Conservation (phyloP, 1,140 invertebrate genomes). For the Drosophila sechellia region DNA sequence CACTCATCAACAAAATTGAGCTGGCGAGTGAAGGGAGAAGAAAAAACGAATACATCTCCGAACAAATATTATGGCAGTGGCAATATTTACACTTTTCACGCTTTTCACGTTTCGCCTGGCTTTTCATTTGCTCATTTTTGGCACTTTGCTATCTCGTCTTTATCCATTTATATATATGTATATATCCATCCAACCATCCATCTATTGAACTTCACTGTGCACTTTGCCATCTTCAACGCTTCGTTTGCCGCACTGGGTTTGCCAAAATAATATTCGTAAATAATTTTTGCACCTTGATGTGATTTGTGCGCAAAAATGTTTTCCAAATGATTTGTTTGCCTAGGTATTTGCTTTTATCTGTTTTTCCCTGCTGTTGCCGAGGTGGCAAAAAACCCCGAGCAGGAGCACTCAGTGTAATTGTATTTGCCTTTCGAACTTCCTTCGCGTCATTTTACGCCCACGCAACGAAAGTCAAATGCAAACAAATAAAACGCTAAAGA, state of each 20-base stretch:
- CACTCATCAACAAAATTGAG: conserved; percentile 72
- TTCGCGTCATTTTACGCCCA: conserved; percentile 61
- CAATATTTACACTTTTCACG: conserved; percentile 75
- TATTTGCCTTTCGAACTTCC: conserved; percentile 75
- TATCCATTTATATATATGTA: not conserved
- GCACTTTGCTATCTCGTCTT: conserved; percentile 26
- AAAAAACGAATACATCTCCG: conserved; percentile 46
- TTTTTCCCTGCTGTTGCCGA: conserved; percentile 20
- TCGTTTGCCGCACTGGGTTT: conserved; percentile 29
- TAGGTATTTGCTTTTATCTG: conserved; percentile 78
- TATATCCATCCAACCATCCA: conserved; percentile 13
- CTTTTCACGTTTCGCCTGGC: conserved; percentile 61
- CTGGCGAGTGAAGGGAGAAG: conserved; percentile 5
- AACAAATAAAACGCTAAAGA: conserved; percentile 72
- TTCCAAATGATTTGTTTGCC: conserved; percentile 81
- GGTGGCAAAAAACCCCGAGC: conserved; percentile 14
- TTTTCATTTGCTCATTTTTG: conserved; percentile 54
- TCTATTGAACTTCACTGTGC: conserved; percentile 29
- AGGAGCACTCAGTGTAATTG: conserved; percentile 78
- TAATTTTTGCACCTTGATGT: conserved; percentile 78
- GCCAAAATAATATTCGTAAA: conserved; percentile 78
- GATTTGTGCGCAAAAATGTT: conserved; percentile 77
- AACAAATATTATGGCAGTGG: conserved; percentile 64
- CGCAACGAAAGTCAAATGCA: conserved; percentile 74
- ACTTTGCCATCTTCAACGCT: conserved; percentile 30